These are phyloP conservation scores for Benthosema pterotum DNA, from an alignment of 2,797 vertebrate species.

Conservation along the genomic window DNA sequence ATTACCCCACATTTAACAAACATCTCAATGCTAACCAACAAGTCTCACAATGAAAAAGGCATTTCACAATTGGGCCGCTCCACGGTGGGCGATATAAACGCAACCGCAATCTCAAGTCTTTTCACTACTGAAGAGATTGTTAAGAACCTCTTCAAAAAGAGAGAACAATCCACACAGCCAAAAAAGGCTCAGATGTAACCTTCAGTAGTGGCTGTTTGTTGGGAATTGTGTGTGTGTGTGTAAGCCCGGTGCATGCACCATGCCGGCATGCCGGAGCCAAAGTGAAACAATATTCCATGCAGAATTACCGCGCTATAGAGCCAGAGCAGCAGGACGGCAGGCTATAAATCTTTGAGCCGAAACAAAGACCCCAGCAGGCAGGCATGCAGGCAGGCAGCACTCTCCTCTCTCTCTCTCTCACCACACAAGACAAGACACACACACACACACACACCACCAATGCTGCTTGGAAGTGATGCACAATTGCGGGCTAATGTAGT, in stretches of 20 bases:
- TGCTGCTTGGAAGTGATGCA: too few relatives aligned
- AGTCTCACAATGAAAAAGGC: background rate
- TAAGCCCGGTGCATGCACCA: too few relatives aligned
- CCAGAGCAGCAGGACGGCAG: background rate
- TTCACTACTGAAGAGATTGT: background rate
- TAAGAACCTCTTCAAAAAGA: background rate
- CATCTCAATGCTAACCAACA: background rate
- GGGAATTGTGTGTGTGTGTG: too few relatives aligned
- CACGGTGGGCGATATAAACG: too few relatives aligned
- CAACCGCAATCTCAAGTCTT: background rate
- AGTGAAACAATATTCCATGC: background rate
- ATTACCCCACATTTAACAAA: background rate
- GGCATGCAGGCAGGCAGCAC: background rate
- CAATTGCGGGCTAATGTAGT: too few relatives aligned
- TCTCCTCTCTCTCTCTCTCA: too few relatives aligned
- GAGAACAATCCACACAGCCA: too few relatives aligned
- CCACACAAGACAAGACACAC: background rate
- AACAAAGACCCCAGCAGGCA: background rate
- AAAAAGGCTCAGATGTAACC: background rate
- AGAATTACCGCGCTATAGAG: background rate
- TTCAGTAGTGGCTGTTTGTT: background rate
- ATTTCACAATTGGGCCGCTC: background rate
- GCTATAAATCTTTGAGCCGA: slow-evolving; percentile 1
- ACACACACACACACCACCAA: too few relatives aligned
- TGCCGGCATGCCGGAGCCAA: background rate